These are phyloP conservation scores for Metaphire vulgaris DNA, from an alignment of 1,140 invertebrate genomes.

Conservation along the genomic window DNA sequence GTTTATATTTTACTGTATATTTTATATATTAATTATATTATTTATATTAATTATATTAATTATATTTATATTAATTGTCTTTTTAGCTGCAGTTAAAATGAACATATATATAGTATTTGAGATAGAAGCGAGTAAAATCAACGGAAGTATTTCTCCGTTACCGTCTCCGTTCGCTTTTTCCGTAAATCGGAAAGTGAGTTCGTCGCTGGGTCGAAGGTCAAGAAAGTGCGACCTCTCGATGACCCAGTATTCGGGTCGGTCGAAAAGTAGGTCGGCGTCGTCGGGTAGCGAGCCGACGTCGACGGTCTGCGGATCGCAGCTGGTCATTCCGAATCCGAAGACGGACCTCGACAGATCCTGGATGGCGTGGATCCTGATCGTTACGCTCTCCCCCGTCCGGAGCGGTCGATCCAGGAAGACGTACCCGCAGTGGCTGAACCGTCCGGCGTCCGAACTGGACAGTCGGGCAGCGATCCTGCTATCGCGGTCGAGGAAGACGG, in stretches of 20 bases:
- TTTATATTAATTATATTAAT: too few relatives aligned
- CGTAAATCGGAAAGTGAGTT: slow-evolving; percentile 77
- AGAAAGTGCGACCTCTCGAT: slow-evolving; percentile 84
- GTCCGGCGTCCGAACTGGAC: not conserved
- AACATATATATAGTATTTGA: too few relatives aligned
- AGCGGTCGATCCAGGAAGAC: slow-evolving; percentile 77
- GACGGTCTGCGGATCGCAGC: slow-evolving; percentile 75
- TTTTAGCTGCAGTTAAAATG: too few relatives aligned
- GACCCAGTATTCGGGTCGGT: slow-evolving; percentile 93
- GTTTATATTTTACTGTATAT: too few relatives aligned
- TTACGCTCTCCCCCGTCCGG: slow-evolving; percentile 70
- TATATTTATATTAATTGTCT: too few relatives aligned
- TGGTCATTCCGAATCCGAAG: slow-evolving; percentile 82
- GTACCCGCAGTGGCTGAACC: slow-evolving; percentile 62
- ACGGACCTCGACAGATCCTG: slow-evolving; percentile 79
- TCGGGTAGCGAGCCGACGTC: slow-evolving; percentile 72
- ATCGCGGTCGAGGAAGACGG: not conserved
- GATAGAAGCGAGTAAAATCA: too few relatives aligned
- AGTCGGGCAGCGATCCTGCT: not conserved
- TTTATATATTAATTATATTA: too few relatives aligned
- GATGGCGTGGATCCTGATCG: slow-evolving; percentile 71
- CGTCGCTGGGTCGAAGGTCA: slow-evolving; percentile 73
- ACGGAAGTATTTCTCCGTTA: too few relatives aligned
- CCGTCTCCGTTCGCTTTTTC: slow-evolving; percentile 56
- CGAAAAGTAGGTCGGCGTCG: slow-evolving; percentile 81